These are phyloP conservation scores for Tenthredo livida DNA, from an alignment of 2,888 invertebrate genomes.

Conservation along the genomic window DNA sequence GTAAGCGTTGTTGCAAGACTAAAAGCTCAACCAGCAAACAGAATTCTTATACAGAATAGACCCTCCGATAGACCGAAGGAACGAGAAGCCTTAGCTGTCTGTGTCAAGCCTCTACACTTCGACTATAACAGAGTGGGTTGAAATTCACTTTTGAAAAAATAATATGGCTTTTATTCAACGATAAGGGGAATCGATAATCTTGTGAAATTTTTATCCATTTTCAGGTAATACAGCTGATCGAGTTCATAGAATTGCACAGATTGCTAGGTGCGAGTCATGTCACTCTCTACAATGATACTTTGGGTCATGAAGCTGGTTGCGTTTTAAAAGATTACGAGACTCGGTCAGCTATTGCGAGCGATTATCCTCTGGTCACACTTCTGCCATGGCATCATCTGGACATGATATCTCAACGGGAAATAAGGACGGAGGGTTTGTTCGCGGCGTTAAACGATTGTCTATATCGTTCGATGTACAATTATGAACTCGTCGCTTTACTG, in stretches of 20 bases:
- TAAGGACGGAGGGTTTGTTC: slow-evolving; percentile 94
- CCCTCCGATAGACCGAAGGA: slow-evolving; percentile 78
- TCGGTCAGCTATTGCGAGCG: slow-evolving; percentile 65
- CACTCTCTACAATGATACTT: slow-evolving; percentile 94
- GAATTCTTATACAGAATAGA: slow-evolving; percentile 82
- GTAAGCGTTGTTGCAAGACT: slow-evolving; percentile 85
- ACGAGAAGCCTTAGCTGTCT: slow-evolving; percentile 86
- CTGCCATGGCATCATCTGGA: slow-evolving; percentile 90
- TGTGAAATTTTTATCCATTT: not conserved
- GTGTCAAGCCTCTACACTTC: slow-evolving; percentile 95
- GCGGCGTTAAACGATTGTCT: slow-evolving; percentile 96
- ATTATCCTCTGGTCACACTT: slow-evolving; percentile 84
- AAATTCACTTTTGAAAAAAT: not conserved
- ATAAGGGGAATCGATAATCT: not conserved
- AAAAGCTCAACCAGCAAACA: slow-evolving; percentile 83
- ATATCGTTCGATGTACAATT: slow-evolving; percentile 92
- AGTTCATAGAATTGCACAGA: slow-evolving; percentile 93
- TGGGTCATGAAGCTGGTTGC: slow-evolving; percentile 89
- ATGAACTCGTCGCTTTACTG: slow-evolving; percentile 90
- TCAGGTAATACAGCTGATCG: slow-evolving; percentile 88
- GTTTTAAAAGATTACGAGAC: slow-evolving; percentile 85
- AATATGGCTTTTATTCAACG: not conserved
- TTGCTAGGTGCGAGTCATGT: slow-evolving; percentile 92
- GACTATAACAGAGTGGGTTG: slow-evolving; percentile 87
- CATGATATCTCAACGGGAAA: slow-evolving; percentile 93